Conservation (phyloP, 2,888 invertebrate species). For the Drosophila formosana region DNA sequence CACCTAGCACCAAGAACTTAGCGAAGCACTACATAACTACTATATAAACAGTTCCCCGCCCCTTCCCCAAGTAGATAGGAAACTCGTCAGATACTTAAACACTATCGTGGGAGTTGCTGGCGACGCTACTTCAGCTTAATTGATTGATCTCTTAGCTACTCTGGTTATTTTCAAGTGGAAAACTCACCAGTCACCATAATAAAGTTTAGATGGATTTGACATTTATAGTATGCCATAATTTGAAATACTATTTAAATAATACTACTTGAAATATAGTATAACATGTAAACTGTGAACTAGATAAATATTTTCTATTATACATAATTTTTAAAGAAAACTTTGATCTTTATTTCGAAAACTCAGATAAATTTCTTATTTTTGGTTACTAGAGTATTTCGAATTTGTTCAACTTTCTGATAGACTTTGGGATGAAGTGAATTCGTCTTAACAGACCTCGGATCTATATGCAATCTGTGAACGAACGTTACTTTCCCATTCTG, state of each 20-base stretch:
- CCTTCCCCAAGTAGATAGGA: conserved; percentile 1
- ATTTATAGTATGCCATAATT: neutral
- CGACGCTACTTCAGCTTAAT: conserved; percentile 15
- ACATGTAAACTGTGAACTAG: too few species aligned
- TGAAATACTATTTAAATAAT: too few species aligned
- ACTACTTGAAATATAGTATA: too few species aligned
- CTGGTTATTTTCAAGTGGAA: neutral
- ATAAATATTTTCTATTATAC: too few species aligned
- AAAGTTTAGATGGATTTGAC: neutral
- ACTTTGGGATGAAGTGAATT: neutral
- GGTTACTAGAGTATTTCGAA: neutral
- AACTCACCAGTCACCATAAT: neutral
- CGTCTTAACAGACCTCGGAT: neutral
- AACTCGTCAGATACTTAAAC: neutral
- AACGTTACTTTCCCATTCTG: conserved; percentile 10
- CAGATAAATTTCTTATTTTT: too few species aligned
- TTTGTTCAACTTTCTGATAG: neutral
- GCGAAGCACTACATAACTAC: conserved; percentile 14
- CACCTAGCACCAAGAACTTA: conserved; percentile 32
- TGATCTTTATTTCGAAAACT: too few species aligned
- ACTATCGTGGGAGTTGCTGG: conserved; percentile 43
- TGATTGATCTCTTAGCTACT: conserved; percentile 18
- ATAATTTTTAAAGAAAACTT: too few species aligned
- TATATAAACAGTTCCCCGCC: conserved; percentile 7
- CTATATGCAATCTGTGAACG: neutral